Percentiles rank a stretch among this genome's conserved stretches.
These are phyloP conservation scores for Diloba caeruleocephala DNA, from an alignment of 2,888 invertebrate species.

Conservation along the genomic window DNA sequence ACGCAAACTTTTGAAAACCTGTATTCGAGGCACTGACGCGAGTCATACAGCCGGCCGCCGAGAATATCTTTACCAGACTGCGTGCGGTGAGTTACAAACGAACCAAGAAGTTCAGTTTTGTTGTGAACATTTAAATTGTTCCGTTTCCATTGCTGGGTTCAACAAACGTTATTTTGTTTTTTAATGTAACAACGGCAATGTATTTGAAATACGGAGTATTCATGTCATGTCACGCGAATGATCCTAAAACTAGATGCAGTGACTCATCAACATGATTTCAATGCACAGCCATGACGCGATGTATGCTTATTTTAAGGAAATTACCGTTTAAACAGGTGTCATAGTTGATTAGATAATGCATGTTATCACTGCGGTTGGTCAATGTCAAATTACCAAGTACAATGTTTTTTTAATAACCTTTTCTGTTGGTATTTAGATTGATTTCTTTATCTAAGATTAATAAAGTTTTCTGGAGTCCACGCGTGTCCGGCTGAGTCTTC, in stretches of 20 bases:
- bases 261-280: constrained; percentile 46
- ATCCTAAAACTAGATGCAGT: constrained; percentile 16
- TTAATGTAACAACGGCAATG: constrained; percentile 28
- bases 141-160: constrained; percentile 49
- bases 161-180: not conserved
- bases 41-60: constrained; percentile 72
- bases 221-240: constrained; percentile 14
- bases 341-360: constrained; percentile 37
- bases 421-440: too few relatives aligned
- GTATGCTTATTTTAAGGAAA: constrained; percentile 44
- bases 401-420: too few relatives aligned
- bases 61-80: constrained; percentile 79
- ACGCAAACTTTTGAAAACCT: constrained; percentile 64
- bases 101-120: constrained; percentile 48
- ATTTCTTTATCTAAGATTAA: too few relatives aligned
- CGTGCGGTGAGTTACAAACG: constrained; percentile 58
- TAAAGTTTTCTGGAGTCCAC: too few relatives aligned
- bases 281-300: constrained; percentile 26
- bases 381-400: too few relatives aligned
- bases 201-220: constrained; percentile 9
- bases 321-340: constrained; percentile 44
- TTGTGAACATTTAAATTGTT: constrained; percentile 18
- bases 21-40: constrained; percentile 61
- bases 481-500: too few relatives aligned
- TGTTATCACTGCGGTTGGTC: constrained; percentile 25